Conservation (phyloP, 2,888 invertebrate genomes). For the Nowickia ferox region DNA sequence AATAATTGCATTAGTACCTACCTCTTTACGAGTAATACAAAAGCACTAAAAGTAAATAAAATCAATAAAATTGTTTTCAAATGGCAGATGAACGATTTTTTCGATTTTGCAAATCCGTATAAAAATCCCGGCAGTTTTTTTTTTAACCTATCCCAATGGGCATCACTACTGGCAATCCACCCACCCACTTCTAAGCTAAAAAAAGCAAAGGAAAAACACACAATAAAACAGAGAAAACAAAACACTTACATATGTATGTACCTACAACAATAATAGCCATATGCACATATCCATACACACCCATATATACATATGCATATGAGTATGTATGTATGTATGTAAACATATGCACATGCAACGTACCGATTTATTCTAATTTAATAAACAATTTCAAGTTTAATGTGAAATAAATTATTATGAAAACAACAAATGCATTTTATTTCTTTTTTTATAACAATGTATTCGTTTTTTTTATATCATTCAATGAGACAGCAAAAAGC, state of each 20-base stretch:
- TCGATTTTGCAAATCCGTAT: too few species aligned
- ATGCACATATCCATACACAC: not conserved
- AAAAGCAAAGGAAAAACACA: slow-evolving; percentile 32
- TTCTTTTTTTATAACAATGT: slow-evolving; percentile 15
- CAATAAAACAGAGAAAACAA: not conserved
- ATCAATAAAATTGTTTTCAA: too few species aligned
- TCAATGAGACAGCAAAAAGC: slow-evolving; percentile 16
- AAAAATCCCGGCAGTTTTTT: too few species aligned
- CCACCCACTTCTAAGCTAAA: slow-evolving; percentile 36
- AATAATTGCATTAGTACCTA: too few species aligned
- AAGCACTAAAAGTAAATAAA: too few species aligned
- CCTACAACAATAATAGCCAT: not conserved
- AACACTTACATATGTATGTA: too few species aligned
- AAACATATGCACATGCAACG: too few species aligned
- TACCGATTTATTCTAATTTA: slow-evolving; percentile 12
- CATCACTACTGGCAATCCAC: slow-evolving; percentile 7
- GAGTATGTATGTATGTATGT: not conserved
- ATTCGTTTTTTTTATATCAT: slow-evolving; percentile 11
- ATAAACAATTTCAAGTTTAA: slow-evolving; percentile 55
- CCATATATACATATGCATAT: not conserved
- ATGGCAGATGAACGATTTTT: too few species aligned
- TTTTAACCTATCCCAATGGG: not conserved
- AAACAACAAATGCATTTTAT: not conserved
- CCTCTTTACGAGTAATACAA: too few species aligned
- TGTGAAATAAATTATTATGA: slow-evolving; percentile 49